Base-by-base conservation (phyloP, 2,888 invertebrate genomes). In the Nyleta sp. region DNA sequence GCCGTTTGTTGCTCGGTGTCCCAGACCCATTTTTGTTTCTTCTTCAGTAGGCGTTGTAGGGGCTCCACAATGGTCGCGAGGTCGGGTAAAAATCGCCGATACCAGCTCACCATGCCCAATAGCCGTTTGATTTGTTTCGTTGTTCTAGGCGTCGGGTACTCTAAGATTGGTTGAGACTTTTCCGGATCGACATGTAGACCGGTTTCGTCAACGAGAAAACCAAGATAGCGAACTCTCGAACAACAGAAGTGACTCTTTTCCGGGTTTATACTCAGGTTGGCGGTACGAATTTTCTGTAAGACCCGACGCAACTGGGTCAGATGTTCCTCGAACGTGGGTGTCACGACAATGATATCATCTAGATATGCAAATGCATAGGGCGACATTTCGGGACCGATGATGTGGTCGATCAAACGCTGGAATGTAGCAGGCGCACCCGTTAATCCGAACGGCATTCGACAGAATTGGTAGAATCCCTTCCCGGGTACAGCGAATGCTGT, bases 111-210 rank as follows among this genome's bases (percentile, higher is more conserved):
- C 40, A 57, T 57, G 3, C 87, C 86, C 0, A 87, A 22, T 33
- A 87, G 87, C 6, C 81, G 42, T 2, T 81, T 67, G 2, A 85
- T 13, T 17, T 83, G 72, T 38, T 48, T 59, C 0, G 65, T 1
- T 0, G 38, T 78, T 0, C 17, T 24, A 1, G 78, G 78, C 2
- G 18, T 15, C 0, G 78, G 81, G 20, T 71, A 79, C 0, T 73
- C 42, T 3, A 57, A 0, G 0, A 81, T 44, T 1, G 80, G 46
- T 2, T 18, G 17, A 2, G 31, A 42, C 13, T 76, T 79, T 0
- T 76, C 76, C 0, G 60, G 76, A 22, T 81, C 78, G 0, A 75
- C 55, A 6, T 59, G 46, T 0, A 80, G 22, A 0, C 78, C 77
- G 8, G 48, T 52, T 8, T 35, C 44, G 10, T 75, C 70, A 0